A percentile compares a stretch with the other conserved stretches of the same genome.
phyloP scores from a whole-genome alignment of 2,888 invertebrate genomes.

The Flexamia atlantica region DNA sequence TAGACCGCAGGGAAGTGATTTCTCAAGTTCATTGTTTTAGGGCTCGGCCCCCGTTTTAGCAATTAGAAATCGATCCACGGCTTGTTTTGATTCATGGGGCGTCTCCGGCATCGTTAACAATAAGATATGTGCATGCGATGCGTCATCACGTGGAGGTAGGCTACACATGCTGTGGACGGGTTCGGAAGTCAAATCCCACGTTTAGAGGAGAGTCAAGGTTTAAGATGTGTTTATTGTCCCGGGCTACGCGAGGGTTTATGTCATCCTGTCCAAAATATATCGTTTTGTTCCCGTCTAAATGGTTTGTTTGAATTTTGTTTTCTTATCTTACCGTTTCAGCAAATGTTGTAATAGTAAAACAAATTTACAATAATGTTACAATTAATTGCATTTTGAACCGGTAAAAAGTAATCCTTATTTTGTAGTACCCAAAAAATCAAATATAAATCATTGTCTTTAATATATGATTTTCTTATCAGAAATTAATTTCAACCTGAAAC shows the following conservation, averaged over 20 bases:
- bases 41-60: background rate
- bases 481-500: too few species aligned
- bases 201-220: conserved; percentile 23
- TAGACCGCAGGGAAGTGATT: background rate
- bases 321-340: too few species aligned
- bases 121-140: background rate
- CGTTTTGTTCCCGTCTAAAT: too few species aligned
- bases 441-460: too few species aligned
- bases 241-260: background rate
- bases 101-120: background rate
- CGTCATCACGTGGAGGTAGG: background rate
- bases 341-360: too few species aligned
- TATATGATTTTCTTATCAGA: too few species aligned
- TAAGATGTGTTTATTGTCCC: background rate
- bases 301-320: too few species aligned
- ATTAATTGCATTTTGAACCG: too few species aligned
- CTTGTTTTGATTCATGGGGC: background rate
- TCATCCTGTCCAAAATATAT: too few species aligned
- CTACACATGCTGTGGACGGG: background rate
- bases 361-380: too few species aligned
- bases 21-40: conserved; percentile 10
- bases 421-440: too few species aligned
- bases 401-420: too few species aligned
- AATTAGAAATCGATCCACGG: background rate
- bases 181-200: background rate